Evolutionary conservation across 2,113 vertebrate genomes (phyloP).

Genomic region (Catharus fuscescens): DNA sequence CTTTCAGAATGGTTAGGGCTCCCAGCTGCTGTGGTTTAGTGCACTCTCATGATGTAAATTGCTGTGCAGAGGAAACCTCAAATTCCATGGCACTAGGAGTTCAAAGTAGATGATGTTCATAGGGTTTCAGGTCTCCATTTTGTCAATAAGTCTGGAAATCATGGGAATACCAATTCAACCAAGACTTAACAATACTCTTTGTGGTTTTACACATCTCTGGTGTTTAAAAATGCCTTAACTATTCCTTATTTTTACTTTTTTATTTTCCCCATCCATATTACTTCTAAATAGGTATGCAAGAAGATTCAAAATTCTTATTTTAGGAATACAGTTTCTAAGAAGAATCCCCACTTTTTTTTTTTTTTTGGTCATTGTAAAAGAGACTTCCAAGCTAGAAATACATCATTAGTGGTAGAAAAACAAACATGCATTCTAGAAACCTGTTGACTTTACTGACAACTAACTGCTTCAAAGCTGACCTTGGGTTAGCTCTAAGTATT

Average conservation of each 20-base stretch:
- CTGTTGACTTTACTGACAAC: neutral
- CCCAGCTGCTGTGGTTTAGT: neutral
- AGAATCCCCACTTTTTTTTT: neutral
- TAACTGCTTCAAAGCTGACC: neutral
- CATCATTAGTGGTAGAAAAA: neutral
- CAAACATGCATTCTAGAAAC: neutral
- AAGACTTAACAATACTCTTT: neutral
- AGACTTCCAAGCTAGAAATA: neutral
- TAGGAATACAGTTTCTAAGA: neutral
- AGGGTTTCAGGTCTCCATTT: neutral
- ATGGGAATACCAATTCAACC: neutral
- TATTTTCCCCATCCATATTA: neutral
- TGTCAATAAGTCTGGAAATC: neutral
- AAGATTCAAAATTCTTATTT: neutral
- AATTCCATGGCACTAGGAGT: neutral
- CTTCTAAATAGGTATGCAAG: neutral
- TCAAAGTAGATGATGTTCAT: neutral
- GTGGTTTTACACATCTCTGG: neutral
- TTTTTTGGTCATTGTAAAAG: neutral
- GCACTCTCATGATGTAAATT: neutral
- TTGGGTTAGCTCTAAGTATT: neutral
- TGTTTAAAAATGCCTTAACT: neutral
- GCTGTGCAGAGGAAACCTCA: neutral
- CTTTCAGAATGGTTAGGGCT: neutral
- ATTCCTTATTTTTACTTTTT: neutral